Evolutionary conservation across 2,888 invertebrate genomes (phyloP), one percentile per base, ranked within the genome.

Genomic region (Danaus chrysippus): DNA sequence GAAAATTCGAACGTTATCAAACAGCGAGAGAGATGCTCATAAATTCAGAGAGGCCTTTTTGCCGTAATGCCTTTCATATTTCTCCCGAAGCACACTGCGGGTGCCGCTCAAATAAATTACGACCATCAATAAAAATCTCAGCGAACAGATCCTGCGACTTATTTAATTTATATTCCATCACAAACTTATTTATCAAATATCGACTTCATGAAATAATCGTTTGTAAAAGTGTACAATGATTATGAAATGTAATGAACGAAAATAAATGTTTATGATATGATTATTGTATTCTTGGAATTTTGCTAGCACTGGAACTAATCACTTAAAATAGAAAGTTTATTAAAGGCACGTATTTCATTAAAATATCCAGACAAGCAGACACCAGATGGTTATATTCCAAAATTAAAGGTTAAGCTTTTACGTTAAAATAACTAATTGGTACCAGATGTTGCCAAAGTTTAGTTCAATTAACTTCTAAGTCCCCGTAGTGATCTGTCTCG

Each of bases 161-260:
- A 90, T 88, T 89, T 88, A 88, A 90, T 90, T 90, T 87, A 87
- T 88, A 88, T 88, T 90, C 87, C 86, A 88, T 88, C 85, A 84
- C 77, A 76, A 77, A 70, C 75, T 79, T 88, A 87, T 89, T 88
- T 87, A 86, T 88, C 86, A 88, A 86, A 84, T 79, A 84, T 83
- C 78, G 78, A 76, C 75, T 79, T 77, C 83, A 68, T 64, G 63
- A 68, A 66, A 65, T 64, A 64, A 68, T 49, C 49, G 17, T 17
- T 49, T 49, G 17, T 49, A 49, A 49, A 49, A 49, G 17, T 49
- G 15, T 49, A n/a, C 8, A 49, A 49, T 49, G 15, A 49, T 49
- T 15, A 10, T 17, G 17, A 49, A 49, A 17, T 17, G 17, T 17
- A 49, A 0, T 17, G 43, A n/a, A 43, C 12, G 43, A n/a, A 43